Conservation (phyloP, 2,797 vertebrate species). For the Anas acuta region DNA sequence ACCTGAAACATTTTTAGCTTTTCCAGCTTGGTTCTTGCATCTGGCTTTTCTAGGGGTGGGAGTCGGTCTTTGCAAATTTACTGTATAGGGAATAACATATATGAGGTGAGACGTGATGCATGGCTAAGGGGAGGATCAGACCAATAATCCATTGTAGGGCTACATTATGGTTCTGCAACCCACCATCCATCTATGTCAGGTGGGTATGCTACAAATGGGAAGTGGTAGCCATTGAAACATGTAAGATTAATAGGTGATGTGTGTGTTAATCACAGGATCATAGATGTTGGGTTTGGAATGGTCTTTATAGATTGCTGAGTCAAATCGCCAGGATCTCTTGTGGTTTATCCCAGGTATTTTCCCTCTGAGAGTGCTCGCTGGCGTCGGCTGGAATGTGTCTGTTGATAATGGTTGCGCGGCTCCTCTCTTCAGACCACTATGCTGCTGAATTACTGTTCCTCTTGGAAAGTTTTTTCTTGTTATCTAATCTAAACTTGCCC, state of each 20-base stretch:
- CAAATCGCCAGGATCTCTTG: slow-evolving; percentile 26
- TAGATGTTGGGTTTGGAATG: slow-evolving; percentile 38
- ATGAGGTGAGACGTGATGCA: slow-evolving; percentile 62
- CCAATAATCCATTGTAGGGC: slow-evolving; percentile 39
- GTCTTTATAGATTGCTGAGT: slow-evolving; percentile 27
- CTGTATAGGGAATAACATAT: slow-evolving; percentile 4
- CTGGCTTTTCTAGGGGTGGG: slow-evolving; percentile 1
- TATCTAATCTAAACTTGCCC: slow-evolving; percentile 53
- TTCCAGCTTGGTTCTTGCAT: neutral
- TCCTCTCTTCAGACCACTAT: neutral
- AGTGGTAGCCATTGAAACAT: slow-evolving; percentile 35
- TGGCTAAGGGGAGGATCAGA: slow-evolving; percentile 48
- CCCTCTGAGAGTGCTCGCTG: neutral
- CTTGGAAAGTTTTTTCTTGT: slow-evolving; percentile 45
- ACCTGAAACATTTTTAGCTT: slow-evolving; percentile 14
- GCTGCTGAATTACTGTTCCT: slow-evolving; percentile 9
- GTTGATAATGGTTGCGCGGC: neutral
- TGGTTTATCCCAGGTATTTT: slow-evolving; percentile 39
- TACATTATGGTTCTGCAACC: slow-evolving; percentile 15
- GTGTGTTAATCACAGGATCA: slow-evolving; percentile 56
- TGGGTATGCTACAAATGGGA: slow-evolving; percentile 22
- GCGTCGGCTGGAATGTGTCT: slow-evolving; percentile 10
- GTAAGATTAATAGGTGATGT: slow-evolving; percentile 64
- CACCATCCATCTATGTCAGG: slow-evolving; percentile 40
- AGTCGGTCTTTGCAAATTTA: slow-evolving; percentile 15